Evolutionary conservation across 2,888 invertebrate genomes (phyloP).

Genomic region (Spilosoma lubricipeda): DNA sequence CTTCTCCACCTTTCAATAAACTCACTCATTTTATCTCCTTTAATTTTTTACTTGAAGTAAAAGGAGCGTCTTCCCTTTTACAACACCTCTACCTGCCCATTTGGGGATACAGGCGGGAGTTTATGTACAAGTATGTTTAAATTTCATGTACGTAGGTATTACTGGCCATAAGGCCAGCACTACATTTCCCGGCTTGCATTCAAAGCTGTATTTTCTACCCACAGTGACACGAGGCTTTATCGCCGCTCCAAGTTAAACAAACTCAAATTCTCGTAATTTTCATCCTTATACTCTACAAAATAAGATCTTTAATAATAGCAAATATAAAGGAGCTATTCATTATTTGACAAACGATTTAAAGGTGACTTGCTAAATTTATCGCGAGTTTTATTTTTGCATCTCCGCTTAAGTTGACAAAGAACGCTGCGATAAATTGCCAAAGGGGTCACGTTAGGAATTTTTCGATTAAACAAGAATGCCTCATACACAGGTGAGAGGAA

Average conservation of each 20-base stretch:
- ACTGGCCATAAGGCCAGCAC: conserved; percentile 20
- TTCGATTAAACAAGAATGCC: conserved; percentile 57
- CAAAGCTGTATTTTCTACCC: conserved; percentile 70
- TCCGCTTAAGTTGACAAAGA: conserved; percentile 72
- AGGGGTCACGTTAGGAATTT: conserved; percentile 66
- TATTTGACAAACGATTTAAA: conserved; percentile 80
- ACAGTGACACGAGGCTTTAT: conserved; percentile 66
- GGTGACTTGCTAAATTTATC: conserved; percentile 79
- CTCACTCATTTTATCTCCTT: too few relatives aligned
- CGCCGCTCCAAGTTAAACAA: conserved; percentile 38
- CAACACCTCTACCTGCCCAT: background rate
- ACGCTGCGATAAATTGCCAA: conserved; percentile 71
- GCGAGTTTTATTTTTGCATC: conserved; percentile 75
- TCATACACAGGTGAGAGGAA: conserved; percentile 33
- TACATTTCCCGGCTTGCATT: conserved; percentile 70
- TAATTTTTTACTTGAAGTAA: background rate
- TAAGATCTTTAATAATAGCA: conserved; percentile 38
- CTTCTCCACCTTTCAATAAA: too few relatives aligned
- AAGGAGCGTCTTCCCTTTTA: background rate
- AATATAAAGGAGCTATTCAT: conserved; percentile 57
- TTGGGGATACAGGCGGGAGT: background rate
- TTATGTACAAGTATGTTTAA: background rate
- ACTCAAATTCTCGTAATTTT: conserved; percentile 33
- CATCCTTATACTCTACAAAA: conserved; percentile 33
- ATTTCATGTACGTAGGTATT: background rate